Percentiles rank a stretch among this genome's conserved stretches.
Evolutionary conservation across 2,113 vertebrate genomes (phyloP).

Genomic region (Leptobrachium ailaonicum): DNA sequence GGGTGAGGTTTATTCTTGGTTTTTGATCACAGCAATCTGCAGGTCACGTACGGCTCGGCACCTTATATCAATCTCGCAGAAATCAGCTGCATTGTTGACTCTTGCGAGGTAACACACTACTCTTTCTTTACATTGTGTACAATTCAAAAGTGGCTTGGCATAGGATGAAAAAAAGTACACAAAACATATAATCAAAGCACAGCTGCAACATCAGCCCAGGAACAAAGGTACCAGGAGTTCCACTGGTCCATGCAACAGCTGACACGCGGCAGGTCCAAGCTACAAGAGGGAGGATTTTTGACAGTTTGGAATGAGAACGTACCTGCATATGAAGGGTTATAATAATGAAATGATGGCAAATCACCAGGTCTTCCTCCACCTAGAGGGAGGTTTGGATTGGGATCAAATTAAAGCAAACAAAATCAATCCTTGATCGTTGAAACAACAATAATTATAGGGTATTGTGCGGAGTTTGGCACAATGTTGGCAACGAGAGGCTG

Average conservation of each 20-base stretch:
- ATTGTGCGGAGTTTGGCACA: conserved; percentile 20
- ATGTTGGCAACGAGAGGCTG: conserved; percentile 26
- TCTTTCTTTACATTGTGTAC: background rate
- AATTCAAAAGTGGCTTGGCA: conserved; percentile 7
- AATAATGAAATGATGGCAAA: conserved; percentile 20
- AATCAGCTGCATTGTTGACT: conserved; percentile 21
- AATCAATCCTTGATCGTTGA: conserved; percentile 17
- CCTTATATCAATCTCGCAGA: conserved; percentile 10
- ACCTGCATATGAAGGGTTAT: background rate
- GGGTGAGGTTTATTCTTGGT: conserved; percentile 11
- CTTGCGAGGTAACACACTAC: background rate
- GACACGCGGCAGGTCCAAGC: conserved; percentile 16
- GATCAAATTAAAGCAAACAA: conserved; percentile 34
- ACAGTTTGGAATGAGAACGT: background rate
- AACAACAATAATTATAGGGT: conserved; percentile 36
- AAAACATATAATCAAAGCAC: conserved; percentile 28
- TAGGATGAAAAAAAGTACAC: background rate
- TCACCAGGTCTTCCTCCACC: background rate
- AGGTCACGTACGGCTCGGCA: background rate
- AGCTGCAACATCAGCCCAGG: conserved; percentile 9
- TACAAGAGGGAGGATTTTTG: background rate
- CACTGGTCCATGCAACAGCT: background rate
- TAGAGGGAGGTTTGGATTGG: conserved; percentile 9
- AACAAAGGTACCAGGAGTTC: background rate
- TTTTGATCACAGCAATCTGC: conserved; percentile 24